phyloP scores from a whole-genome alignment of 1,140 invertebrate species.

The Eriocheir sinensis region DNA sequence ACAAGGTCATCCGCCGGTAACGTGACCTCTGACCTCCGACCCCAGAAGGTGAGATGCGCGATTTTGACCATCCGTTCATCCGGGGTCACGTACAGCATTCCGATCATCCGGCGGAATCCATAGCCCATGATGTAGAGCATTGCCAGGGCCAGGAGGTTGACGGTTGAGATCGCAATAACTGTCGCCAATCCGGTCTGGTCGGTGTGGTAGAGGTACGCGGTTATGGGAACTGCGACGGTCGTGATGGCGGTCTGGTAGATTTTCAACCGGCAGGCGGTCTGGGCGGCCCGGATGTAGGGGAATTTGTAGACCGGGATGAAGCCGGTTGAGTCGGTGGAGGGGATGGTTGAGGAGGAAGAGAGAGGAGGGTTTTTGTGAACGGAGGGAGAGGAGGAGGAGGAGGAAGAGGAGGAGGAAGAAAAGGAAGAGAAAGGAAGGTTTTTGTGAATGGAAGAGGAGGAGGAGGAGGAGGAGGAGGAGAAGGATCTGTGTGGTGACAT shows the following conservation, averaged over 20 bases:
- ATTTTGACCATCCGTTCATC: conserved; percentile 46
- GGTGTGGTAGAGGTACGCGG: not conserved
- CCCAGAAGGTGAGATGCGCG: conserved; percentile 73
- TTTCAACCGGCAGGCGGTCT: conserved; percentile 88
- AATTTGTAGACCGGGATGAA: conserved; percentile 84
- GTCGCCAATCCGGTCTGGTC: not conserved
- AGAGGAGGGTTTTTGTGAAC: too few relatives aligned
- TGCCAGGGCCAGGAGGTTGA: conserved; percentile 45
- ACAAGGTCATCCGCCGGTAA: conserved; percentile 59
- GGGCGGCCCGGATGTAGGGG: conserved; percentile 88
- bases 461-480: not conserved
- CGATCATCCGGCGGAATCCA: conserved; percentile 63
- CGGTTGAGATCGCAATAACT: not conserved
- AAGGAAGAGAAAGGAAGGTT: too few relatives aligned
- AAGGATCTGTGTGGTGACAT: too few relatives aligned
- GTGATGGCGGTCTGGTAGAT: conserved; percentile 67
- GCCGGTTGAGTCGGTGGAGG: not conserved
- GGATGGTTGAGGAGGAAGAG: not conserved
- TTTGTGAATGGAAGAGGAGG: not conserved
- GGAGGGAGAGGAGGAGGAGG: not conserved
- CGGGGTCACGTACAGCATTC: conserved; percentile 54
- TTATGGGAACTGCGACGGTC: conserved; percentile 45
- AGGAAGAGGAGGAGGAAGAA: not conserved
- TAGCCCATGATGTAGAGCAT: conserved; percentile 76
- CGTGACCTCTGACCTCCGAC: conserved; percentile 53